phyloP scores from a whole-genome alignment of 2,113 vertebrate genomes.

The Pongo pygmaeus region DNA sequence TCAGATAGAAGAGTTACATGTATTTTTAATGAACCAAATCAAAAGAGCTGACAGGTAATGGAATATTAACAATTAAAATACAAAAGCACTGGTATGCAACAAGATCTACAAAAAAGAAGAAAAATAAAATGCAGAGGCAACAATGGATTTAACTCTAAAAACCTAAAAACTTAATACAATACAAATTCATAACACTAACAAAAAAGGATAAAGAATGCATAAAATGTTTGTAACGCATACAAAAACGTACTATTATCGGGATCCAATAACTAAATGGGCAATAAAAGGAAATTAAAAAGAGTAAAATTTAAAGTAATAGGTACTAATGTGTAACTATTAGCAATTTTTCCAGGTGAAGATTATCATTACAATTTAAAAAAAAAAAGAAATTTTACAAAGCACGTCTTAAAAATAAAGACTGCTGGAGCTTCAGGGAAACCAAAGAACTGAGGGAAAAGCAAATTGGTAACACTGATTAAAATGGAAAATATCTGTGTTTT shows the following conservation, averaged over 20 bases:
- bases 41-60: neutral
- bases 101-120: too few species aligned
- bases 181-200: constrained; percentile 22
- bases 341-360: neutral
- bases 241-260: neutral
- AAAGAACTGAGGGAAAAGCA: neutral
- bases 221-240: constrained; percentile 26
- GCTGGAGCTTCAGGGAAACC: neutral
- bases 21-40: neutral
- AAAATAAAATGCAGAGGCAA: neutral
- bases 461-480: neutral
- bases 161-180: neutral
- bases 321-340: neutral
- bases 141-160: constrained; percentile 9
- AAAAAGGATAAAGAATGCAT: neutral
- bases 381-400: too few species aligned
- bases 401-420: neutral
- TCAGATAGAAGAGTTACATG: neutral
- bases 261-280: neutral
- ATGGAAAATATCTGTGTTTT: neutral
- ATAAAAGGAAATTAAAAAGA: constrained; percentile 21
- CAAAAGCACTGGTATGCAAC: neutral
- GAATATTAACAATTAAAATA: neutral
- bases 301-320: constrained; percentile 14
- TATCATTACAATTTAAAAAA: too few species aligned